Conservation (phyloP, 1,140 invertebrate species). For the Bathynomus jamesi region DNA sequence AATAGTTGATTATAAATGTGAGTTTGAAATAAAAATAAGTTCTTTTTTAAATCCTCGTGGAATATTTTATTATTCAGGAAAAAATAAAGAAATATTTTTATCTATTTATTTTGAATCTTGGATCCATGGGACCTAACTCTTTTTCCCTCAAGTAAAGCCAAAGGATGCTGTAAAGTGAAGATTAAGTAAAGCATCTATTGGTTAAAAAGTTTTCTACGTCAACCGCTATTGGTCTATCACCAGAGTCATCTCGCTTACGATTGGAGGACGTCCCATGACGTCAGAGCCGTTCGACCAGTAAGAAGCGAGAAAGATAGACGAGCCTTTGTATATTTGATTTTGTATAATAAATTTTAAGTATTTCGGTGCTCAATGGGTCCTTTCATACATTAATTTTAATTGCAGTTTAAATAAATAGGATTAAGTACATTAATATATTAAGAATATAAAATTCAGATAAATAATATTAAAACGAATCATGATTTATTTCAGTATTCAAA, state of each 20-base stretch:
- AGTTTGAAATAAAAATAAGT: not conserved
- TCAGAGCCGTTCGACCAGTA: not conserved
- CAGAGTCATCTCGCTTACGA: not conserved
- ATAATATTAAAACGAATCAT: too few relatives aligned
- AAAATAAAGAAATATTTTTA: conserved; percentile 1
- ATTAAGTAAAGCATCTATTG: not conserved
- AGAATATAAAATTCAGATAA: too few relatives aligned
- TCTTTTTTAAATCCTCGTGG: not conserved
- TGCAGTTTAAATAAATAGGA: not conserved
- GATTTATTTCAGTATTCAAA: too few relatives aligned
- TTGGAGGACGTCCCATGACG: not conserved
- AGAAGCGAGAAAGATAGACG: not conserved
- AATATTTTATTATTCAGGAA: not conserved
- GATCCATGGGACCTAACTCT: not conserved
- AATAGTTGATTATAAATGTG: not conserved
- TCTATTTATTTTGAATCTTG: not conserved
- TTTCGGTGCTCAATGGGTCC: not conserved
- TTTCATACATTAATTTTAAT: not conserved
- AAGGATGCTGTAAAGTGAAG: not conserved
- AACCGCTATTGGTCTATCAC: not conserved
- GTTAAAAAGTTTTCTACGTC: not conserved
- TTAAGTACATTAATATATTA: not conserved
- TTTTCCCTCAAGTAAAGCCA: conserved; percentile 1
- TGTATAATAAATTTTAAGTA: not conserved
- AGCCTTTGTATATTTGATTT: not conserved